phyloP scores from a whole-genome alignment of 2,113 vertebrate genomes.

The Cinclus cinclus region DNA sequence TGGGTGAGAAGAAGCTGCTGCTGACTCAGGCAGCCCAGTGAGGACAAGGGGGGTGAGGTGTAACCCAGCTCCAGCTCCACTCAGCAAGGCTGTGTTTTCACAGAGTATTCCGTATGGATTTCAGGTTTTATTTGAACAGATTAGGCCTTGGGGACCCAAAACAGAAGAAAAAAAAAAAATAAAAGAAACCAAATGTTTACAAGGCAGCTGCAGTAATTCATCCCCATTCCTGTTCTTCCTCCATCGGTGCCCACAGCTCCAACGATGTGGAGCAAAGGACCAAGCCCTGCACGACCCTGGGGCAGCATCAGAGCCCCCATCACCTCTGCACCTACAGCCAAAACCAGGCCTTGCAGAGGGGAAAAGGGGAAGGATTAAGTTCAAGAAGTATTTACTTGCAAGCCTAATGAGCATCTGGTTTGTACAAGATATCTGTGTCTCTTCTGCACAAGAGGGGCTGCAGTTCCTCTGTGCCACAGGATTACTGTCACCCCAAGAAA shows the following conservation, averaged over 20 bases:
- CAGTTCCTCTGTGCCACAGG: not conserved
- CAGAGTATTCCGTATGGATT: not conserved
- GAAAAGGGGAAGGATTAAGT: not conserved
- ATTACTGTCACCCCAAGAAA: not conserved
- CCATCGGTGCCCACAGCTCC: not conserved
- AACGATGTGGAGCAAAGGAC: accelerated
- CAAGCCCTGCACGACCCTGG: not conserved
- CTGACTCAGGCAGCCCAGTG: not conserved
- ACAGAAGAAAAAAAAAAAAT: not conserved
- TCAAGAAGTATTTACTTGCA: not conserved
- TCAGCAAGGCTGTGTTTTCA: not conserved
- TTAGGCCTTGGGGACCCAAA: slow-evolving; percentile 29
- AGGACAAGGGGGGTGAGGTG: not conserved
- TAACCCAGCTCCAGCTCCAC: not conserved
- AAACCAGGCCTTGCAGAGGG: not conserved
- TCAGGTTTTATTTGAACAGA: slow-evolving; percentile 45
- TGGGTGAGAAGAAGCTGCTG: not conserved
- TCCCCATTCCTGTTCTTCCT: not conserved
- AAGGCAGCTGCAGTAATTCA: slow-evolving; percentile 4
- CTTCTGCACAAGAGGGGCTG: not conserved
- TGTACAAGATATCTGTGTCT: not conserved
- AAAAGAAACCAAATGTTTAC: not conserved
- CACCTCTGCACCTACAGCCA: not conserved
- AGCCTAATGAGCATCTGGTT: not conserved
- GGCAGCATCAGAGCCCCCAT: not conserved